Percentiles rank a stretch among this genome's conserved stretches.
These are phyloP conservation scores for Gorsachius magnificus DNA, from an alignment of 2,797 vertebrate genomes.

Conservation along the genomic window DNA sequence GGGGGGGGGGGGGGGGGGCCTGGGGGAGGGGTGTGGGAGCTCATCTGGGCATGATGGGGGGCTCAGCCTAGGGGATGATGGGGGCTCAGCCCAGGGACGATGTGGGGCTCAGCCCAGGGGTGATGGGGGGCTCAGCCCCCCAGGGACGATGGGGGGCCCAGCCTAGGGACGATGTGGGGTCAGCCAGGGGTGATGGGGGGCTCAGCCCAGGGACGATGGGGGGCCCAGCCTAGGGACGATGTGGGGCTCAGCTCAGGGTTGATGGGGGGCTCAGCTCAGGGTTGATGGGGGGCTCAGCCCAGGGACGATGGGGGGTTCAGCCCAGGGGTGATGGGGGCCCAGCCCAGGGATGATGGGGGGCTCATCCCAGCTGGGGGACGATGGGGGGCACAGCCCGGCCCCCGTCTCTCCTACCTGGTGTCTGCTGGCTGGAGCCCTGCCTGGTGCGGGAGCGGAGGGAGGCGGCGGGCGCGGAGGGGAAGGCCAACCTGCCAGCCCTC, in stretches of 20 bases:
- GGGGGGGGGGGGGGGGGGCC: too few species aligned
- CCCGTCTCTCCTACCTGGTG: slow-evolving; percentile 78
- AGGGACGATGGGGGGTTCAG: too few species aligned
- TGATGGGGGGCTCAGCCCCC: neutral
- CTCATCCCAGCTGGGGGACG: neutral
- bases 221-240: neutral
- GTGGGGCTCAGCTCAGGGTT: neutral
- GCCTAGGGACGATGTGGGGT: too few species aligned
- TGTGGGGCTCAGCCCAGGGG: too few species aligned
- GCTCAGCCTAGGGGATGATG: too few species aligned
- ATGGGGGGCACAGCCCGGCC: neutral
- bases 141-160: neutral
- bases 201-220: neutral
- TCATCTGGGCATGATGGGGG: too few species aligned
- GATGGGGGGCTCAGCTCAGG: too few species aligned
- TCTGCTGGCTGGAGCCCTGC: slow-evolving; percentile 57
- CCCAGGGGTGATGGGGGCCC: neutral
- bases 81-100: neutral
- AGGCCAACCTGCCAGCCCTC: slow-evolving; percentile 66
- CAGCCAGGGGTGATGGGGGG: too few species aligned
- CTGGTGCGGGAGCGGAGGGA: slow-evolving; percentile 79
- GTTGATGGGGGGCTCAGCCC: neutral
- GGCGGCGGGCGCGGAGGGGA: slow-evolving; percentile 78
- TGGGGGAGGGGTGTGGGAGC: too few species aligned
- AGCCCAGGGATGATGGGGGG: neutral